Base-by-base conservation (phyloP, 2,888 invertebrate species). In the Lordiphosa andalusiaca region DNA sequence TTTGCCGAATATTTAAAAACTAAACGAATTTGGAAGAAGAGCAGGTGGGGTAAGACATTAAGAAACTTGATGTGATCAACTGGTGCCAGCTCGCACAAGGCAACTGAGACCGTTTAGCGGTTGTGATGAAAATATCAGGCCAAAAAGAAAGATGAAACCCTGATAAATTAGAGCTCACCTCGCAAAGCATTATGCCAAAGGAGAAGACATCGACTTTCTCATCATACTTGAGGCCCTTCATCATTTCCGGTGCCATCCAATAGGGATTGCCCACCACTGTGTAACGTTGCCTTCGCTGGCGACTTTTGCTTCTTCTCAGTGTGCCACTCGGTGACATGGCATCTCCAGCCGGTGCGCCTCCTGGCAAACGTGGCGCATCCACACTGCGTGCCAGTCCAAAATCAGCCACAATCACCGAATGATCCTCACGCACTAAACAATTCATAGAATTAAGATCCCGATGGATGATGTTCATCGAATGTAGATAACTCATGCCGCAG, bases 241-340 rank as follows among this genome's bases (percentile, higher is more conserved):
- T 96, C 98, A 98, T 98, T 90, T 98, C 98, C 0, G 98, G 98
- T 0, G 98, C 98, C 98, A 98, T 98, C 97, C 98, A 98, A 90
- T 97, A 98, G 0, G 98, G 98, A 91, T 97, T 98, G 1, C 98
- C 98, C 0, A 98, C 98, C 25, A 98, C 97, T 0, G 98, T 98
- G 88, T 98, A 98, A 10, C 98, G 91, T 87, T 97, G 97, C 73
- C 96, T 92, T 0, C 96, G 91, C 76, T 94, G 93, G 47, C 92
- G 91, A 47, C 93, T 93, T 61, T 94, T 92, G 70, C 90, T 92
- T 49, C 90, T 84, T 6, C 89, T 90, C 58, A 91, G 90, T 0
- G 90, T 89, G 37, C 91, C 90, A n/a, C 88, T 87, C 5, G 83
- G 84, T 7, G 76, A 77, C 58, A 76, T 60, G 33, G 59, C 66